Percentiles rank a stretch among this genome's conserved stretches.
phyloP scores from a whole-genome alignment of 2,113 vertebrate genomes.

The Rhinichthys klamathensis region DNA sequence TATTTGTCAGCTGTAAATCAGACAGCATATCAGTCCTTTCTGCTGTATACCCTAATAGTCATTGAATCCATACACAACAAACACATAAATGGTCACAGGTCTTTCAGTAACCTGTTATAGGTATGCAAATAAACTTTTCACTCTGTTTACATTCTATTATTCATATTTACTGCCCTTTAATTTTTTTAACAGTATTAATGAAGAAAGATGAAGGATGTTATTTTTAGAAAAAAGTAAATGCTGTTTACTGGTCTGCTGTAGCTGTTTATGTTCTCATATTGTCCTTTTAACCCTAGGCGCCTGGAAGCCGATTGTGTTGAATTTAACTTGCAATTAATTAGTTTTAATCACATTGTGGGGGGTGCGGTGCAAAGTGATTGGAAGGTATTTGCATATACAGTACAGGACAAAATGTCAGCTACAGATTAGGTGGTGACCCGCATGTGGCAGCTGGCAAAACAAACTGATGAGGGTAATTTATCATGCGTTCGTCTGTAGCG shows the following conservation, averaged over 20 bases:
- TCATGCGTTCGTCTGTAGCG: conserved; percentile 67
- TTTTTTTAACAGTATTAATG: conserved; percentile 41
- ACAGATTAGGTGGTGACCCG: conserved; percentile 76
- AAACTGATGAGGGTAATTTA: conserved; percentile 82
- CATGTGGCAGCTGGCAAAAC: conserved; percentile 75
- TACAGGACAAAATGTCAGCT: conserved; percentile 78
- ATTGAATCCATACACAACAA: background rate
- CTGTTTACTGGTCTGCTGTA: conserved; percentile 41
- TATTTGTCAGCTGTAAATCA: conserved; percentile 35
- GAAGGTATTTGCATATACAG: conserved; percentile 83
- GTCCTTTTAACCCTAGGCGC: conserved; percentile 66
- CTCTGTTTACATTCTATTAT: conserved; percentile 58
- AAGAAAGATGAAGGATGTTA: background rate
- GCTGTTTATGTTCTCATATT: conserved; percentile 51
- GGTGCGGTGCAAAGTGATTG: conserved; percentile 75
- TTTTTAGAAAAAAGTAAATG: conserved; percentile 16
- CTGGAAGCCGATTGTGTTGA: conserved; percentile 70
- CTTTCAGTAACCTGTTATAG: conserved; percentile 55
- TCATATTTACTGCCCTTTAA: conserved; percentile 59
- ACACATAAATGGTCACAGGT: background rate
- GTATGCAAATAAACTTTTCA: conserved; percentile 55
- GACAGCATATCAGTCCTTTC: conserved; percentile 6
- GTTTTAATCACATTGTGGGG: conserved; percentile 76
- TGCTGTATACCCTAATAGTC: background rate
- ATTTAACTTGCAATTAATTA: conserved; percentile 75